Conservation (phyloP, 2,888 invertebrate genomes). For the Drosophila affinis region DNA sequence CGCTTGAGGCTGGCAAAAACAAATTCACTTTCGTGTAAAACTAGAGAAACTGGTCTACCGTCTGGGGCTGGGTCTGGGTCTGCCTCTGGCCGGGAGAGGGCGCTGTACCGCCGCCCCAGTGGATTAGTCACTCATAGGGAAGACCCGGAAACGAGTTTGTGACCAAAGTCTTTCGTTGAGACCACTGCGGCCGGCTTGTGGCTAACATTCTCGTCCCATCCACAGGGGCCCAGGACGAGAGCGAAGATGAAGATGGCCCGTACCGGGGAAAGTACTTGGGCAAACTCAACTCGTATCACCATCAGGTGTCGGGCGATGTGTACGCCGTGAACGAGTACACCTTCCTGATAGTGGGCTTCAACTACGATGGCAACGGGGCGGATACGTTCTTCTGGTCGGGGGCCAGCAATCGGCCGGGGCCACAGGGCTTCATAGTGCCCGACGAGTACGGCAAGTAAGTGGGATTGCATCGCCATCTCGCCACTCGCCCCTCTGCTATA, state of each 20-base stretch:
- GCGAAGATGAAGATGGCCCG: constrained; percentile 89
- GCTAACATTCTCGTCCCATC: constrained; percentile 7
- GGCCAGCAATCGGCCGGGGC: constrained; percentile 92
- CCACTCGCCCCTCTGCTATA: neutral
- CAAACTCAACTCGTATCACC: constrained; percentile 94
- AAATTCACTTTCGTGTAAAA: constrained; percentile 81
- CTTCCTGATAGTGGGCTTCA: constrained; percentile 91
- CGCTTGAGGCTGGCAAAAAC: constrained; percentile 58
- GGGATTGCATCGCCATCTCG: neutral
- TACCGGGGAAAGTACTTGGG: constrained; percentile 92
- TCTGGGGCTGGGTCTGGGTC: constrained; percentile 18
- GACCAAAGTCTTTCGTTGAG: constrained; percentile 34
- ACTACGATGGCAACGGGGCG: constrained; percentile 94
- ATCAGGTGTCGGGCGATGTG: constrained; percentile 94
- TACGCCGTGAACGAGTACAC: constrained; percentile 95
- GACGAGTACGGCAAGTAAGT: constrained; percentile 93
- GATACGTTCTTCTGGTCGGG: constrained; percentile 98
- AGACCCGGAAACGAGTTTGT: constrained; percentile 47
- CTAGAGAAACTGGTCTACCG: constrained; percentile 80
- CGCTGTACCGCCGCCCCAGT: constrained; percentile 31
- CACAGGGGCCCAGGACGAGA: constrained; percentile 53
- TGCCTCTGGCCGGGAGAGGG: constrained; percentile 24
- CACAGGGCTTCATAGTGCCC: constrained; percentile 95
- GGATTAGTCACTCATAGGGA: constrained; percentile 56
- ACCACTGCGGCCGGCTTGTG: constrained; percentile 3